Evolutionary conservation across 2,888 invertebrate species (phyloP).

Genomic region (Uropetala carovei): DNA sequence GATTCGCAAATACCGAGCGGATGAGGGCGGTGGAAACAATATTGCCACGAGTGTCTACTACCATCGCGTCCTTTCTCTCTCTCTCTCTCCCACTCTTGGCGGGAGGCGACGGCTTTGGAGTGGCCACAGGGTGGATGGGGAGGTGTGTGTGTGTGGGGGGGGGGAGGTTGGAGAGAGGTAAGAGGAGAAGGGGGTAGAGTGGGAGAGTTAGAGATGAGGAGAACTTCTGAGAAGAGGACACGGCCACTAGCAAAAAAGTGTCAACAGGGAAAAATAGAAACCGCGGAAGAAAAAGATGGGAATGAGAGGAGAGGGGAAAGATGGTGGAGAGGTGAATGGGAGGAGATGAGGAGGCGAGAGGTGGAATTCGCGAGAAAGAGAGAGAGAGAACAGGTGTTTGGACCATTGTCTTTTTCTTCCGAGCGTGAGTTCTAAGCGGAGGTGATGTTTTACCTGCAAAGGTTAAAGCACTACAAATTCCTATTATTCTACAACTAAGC

Average conservation of each 20-base stretch:
- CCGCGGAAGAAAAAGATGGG: background rate
- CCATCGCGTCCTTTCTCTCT: background rate
- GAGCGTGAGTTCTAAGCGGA: no score
- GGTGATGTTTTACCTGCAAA: no score
- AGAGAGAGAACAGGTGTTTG: no score
- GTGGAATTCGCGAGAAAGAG: no score
- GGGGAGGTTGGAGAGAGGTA: background rate
- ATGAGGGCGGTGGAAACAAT: conserved; percentile 51
- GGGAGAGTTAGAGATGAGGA: background rate
- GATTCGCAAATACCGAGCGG: background rate
- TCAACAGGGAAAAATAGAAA: conserved; percentile 47
- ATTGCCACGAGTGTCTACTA: background rate
- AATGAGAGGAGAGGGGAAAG: background rate
- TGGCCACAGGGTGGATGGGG: no score
- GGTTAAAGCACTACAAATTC: no score
- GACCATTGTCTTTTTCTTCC: no score
- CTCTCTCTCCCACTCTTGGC: no score
- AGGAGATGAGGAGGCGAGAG: no score
- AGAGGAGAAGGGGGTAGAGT: background rate
- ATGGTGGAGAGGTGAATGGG: background rate
- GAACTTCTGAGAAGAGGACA: background rate
- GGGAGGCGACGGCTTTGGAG: no score
- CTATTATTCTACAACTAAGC: no score
- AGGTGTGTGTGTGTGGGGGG: background rate
- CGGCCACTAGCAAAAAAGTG: conserved; percentile 40